Conservation (phyloP, 2,113 vertebrate species). For the Apteryx owenii region DNA sequence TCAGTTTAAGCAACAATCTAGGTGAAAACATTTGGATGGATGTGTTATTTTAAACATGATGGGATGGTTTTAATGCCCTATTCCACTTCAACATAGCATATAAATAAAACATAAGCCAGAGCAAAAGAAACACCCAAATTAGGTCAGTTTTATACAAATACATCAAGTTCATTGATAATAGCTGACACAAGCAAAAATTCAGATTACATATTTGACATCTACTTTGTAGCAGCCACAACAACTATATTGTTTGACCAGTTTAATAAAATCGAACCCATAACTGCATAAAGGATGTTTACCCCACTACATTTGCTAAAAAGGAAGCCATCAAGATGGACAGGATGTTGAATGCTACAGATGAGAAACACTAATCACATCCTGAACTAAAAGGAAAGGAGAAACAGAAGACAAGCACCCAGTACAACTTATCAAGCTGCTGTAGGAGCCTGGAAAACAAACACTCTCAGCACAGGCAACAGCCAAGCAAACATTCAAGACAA, state of each 20-base stretch:
- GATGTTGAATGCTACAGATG: neutral
- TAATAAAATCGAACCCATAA: neutral
- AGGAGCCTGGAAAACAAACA: neutral
- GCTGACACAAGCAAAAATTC: neutral
- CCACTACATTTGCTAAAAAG: neutral
- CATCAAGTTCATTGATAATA: neutral
- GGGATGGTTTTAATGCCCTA: neutral
- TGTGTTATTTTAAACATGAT: neutral
- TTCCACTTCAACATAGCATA: neutral
- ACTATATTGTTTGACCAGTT: neutral
- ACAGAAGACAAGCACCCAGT: neutral
- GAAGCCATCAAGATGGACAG: constrained; percentile 27
- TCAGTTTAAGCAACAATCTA: neutral
- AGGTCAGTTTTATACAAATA: neutral
- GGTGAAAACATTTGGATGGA: neutral
- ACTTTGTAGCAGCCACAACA: neutral
- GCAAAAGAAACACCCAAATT: neutral
- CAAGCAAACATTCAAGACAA: neutral
- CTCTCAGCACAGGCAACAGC: neutral
- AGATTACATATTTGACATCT: neutral
- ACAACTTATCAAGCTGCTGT: neutral
- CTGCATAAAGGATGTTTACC: constrained; percentile 51
- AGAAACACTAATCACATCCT: constrained; percentile 1
- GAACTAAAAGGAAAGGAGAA: neutral
- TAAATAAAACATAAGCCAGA: neutral